Base-by-base conservation (phyloP, 2,888 invertebrate species). In the Frankliniella intonsa region DNA sequence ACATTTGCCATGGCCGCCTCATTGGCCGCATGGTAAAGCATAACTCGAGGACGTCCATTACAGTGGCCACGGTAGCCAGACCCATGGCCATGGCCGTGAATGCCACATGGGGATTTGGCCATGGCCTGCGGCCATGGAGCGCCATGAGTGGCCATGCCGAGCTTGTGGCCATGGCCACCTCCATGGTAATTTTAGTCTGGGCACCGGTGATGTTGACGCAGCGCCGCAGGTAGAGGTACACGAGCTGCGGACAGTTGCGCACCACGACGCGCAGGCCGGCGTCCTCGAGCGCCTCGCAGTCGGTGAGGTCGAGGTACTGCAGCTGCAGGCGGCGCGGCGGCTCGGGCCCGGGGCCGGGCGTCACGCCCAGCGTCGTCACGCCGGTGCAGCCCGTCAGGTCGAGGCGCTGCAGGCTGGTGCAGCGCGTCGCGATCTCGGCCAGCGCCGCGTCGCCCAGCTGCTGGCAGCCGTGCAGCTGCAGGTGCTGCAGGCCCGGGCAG, bases 241-340 rank as follows among this genome's bases (percentile, higher is more conserved):
- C 93, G 84, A 97, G 90, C 85, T 96, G 94, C 0, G 96, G 95
- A 88, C 96, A 97, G 85, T 95, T 95, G 84, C 94, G 92, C 14
- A 97, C 94, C 81, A 97, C 92, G 80, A 94, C 92, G 85, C 94
- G 92, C 19, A 97, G 90, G 0, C 96, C 96, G 50, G 93, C 92
- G 88, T 97, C 97, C 84, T 95, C 94, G 79, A 97, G 91, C 25
- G 92, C 91, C 83, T 92, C 91, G 87, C 97, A 97, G 88, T 97
- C 97, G 9, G 97, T 97, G 85, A 97, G 90, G 89, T 97, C 97
- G 84, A 97, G 90, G 88, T 95, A 95, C 87, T 97, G 96, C 80
- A 97, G 90, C 80, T 94, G 92, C 19, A 97, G 90, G 81, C 93
- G 89, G 82, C 93, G 88, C 0, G 92, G 90, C 10, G 91, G 91